Conservation (phyloP, 2,797 vertebrate species). For the Serranus cabrilla region DNA sequence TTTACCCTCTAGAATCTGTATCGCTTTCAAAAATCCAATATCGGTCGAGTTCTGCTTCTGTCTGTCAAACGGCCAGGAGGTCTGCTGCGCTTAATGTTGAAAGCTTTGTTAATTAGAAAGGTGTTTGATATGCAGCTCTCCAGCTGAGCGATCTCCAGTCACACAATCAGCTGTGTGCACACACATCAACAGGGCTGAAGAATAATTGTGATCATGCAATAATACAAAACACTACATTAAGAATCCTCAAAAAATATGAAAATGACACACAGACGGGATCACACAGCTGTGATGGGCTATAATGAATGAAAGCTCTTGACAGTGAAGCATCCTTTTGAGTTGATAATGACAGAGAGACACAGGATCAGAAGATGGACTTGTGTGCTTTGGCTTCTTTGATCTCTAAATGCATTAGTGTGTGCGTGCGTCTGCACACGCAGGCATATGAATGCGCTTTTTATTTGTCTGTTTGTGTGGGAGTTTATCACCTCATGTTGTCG, state of each 20-base stretch:
- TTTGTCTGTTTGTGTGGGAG: constrained; percentile 26
- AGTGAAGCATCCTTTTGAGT: constrained; percentile 42
- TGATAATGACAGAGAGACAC: constrained; percentile 36
- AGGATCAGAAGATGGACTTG: constrained; percentile 30
- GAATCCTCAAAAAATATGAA: constrained; percentile 10
- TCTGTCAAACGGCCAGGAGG: constrained; percentile 6
- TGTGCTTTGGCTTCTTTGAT: constrained; percentile 47
- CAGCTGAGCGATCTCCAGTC: neutral
- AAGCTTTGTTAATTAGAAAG: constrained; percentile 49
- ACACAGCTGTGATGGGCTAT: constrained; percentile 21
- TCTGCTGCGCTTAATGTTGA: constrained; percentile 13
- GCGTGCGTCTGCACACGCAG: neutral
- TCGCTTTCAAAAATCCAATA: constrained; percentile 3
- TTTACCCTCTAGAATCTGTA: no score
- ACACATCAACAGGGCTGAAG: neutral
- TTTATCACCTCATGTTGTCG: constrained; percentile 3
- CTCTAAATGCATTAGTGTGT: constrained; percentile 39
- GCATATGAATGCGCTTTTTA: constrained; percentile 16
- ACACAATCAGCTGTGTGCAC: neutral
- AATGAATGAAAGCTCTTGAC: constrained; percentile 54
- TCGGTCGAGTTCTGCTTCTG: neutral
- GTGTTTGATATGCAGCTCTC: constrained; percentile 39
- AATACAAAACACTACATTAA: constrained; percentile 43
- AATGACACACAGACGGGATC: constrained; percentile 17
- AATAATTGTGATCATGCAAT: constrained; percentile 18